phyloP scores from a whole-genome alignment of 2,888 invertebrate species.

The Thereva nobilitata region DNA sequence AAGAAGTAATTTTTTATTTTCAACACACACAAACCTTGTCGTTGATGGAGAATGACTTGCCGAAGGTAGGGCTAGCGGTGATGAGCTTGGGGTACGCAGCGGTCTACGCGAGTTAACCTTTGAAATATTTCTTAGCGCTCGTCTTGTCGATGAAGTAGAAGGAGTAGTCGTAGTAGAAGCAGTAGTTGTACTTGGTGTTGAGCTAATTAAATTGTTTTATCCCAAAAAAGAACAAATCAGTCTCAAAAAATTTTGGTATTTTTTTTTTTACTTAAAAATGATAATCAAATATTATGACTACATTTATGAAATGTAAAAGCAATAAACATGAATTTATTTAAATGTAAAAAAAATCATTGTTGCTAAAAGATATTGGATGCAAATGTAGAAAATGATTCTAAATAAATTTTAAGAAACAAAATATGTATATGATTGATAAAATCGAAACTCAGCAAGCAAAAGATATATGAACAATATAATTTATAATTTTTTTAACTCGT shows the following conservation, averaged over 20 bases:
- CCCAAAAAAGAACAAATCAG: slow-evolving; percentile 33
- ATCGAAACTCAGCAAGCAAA: slow-evolving; percentile 7
- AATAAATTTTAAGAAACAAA: too few species aligned
- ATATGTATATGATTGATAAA: background rate
- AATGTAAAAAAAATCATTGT: too few species aligned
- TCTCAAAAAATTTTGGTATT: slow-evolving; percentile 17
- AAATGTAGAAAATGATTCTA: too few species aligned
- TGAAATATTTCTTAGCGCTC: slow-evolving; percentile 46
- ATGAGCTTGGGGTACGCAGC: slow-evolving; percentile 56
- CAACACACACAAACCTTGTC: slow-evolving; percentile 55
- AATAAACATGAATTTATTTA: background rate
- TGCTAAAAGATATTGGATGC: too few species aligned
- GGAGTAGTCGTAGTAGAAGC: slow-evolving; percentile 33
- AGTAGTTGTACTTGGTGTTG: slow-evolving; percentile 33
- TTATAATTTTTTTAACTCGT: slow-evolving; percentile 23
- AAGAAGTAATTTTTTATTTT: slow-evolving; percentile 4
- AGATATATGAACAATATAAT: background rate
- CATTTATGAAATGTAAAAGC: slow-evolving; percentile 8
- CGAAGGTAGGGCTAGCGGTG: slow-evolving; percentile 54
- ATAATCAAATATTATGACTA: slow-evolving; percentile 17
- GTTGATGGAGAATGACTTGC: slow-evolving; percentile 51
- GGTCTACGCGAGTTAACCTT: slow-evolving; percentile 53
- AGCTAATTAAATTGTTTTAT: slow-evolving; percentile 27
- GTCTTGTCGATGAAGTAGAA: slow-evolving; percentile 34
- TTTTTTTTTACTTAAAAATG: slow-evolving; percentile 2